Evolutionary conservation across 2,113 vertebrate genomes (phyloP).

Genomic region (Reinhardtius hippoglossoides): DNA sequence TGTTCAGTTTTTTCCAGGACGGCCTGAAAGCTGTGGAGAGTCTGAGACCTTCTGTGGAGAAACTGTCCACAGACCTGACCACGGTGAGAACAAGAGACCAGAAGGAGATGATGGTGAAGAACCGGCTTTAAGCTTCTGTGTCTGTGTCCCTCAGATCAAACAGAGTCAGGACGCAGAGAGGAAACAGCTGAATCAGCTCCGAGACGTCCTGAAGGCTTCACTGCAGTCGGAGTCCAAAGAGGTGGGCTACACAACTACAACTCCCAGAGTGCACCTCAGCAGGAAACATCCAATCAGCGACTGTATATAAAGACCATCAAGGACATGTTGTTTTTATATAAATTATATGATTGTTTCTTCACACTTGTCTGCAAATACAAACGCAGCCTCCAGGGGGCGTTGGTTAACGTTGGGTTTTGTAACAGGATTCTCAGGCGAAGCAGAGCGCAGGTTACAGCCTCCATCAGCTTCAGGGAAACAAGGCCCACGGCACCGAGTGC

Average conservation of each 20-base stretch:
- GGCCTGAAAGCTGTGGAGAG: constrained; percentile 94
- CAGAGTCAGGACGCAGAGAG: constrained; percentile 94
- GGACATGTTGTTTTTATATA: no score
- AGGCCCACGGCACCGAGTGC: constrained; percentile 93
- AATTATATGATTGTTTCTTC: no score
- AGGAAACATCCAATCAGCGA: no score
- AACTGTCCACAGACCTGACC: constrained; percentile 76
- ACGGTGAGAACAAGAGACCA: constrained; percentile 78
- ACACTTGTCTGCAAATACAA: no score
- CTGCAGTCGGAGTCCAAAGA: constrained; percentile 95
- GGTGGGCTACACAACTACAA: constrained; percentile 77
- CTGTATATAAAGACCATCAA: no score
- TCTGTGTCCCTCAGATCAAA: constrained; percentile 71
- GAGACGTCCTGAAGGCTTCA: constrained; percentile 91
- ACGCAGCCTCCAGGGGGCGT: no score
- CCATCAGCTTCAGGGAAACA: constrained; percentile 98
- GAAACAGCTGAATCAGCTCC: constrained; percentile 91
- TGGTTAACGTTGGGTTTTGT: not conserved
- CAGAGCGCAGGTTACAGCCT: constrained; percentile 93
- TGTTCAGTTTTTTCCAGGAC: constrained; percentile 95
- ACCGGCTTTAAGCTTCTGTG: not conserved
- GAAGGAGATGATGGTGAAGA: not conserved
- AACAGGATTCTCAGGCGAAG: constrained; percentile 90
- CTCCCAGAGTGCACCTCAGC: not conserved
- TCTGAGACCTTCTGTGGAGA: constrained; percentile 93